phyloP scores from a whole-genome alignment of 2,888 invertebrate species.

The Euspilapteryx auroguttella region DNA sequence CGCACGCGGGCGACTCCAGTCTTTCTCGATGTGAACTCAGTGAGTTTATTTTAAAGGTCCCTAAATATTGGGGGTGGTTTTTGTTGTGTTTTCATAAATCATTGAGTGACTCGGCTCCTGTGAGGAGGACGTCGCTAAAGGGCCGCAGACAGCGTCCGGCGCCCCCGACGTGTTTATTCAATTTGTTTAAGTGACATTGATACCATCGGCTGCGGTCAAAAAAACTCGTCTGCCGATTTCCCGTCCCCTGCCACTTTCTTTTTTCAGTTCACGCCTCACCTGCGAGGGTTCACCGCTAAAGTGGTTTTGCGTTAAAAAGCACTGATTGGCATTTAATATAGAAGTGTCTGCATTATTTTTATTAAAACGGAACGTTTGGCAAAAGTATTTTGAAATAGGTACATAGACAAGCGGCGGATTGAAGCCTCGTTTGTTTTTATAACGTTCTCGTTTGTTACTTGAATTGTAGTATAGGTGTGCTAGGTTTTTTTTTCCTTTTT shows the following conservation, averaged over 20 bases:
- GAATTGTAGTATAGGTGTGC: too few species aligned
- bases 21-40: too few species aligned
- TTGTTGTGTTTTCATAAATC: neutral
- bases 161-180: slow-evolving; percentile 49
- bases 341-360: slow-evolving; percentile 19
- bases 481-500: too few species aligned
- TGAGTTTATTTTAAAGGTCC: too few species aligned
- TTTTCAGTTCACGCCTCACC: slow-evolving; percentile 47
- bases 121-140: neutral
- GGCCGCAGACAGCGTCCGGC: slow-evolving; percentile 17
- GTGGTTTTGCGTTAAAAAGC: slow-evolving; percentile 32
- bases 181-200: slow-evolving; percentile 60
- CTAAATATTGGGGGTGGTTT: too few species aligned
- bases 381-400: too few species aligned
- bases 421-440: too few species aligned
- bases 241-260: slow-evolving; percentile 26
- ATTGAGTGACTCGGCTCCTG: neutral
- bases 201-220: slow-evolving; percentile 46
- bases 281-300: slow-evolving; percentile 23
- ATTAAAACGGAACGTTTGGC: too few species aligned
- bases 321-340: slow-evolving; percentile 43
- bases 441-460: too few species aligned
- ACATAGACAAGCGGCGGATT: too few species aligned
- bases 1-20: too few species aligned
- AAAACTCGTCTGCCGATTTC: slow-evolving; percentile 45